These are phyloP conservation scores for Chrysina gloriosa DNA, from an alignment of 2,888 invertebrate genomes.

Conservation along the genomic window DNA sequence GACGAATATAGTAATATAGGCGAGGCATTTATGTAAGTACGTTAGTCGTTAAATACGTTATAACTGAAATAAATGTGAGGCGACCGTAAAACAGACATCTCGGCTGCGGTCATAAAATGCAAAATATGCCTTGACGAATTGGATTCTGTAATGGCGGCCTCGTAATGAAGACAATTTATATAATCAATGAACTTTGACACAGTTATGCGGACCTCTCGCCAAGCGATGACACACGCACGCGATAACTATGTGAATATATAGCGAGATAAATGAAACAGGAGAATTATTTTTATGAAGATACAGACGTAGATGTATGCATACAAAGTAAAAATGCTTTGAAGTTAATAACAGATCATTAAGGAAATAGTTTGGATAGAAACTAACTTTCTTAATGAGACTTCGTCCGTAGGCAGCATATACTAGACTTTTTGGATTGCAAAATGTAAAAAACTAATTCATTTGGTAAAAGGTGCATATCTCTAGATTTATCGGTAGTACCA, in stretches of 20 bases:
- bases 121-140: not conserved
- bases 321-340: too few relatives aligned
- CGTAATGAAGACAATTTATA: constrained; percentile 13
- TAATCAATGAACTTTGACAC: constrained; percentile 21
- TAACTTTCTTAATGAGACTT: too few relatives aligned
- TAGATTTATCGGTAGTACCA: too few relatives aligned
- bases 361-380: too few relatives aligned
- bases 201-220: not conserved
- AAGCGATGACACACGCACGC: not conserved
- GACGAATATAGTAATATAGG: not conserved
- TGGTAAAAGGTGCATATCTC: too few relatives aligned
- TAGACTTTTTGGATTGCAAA: too few relatives aligned
- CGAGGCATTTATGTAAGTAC: not conserved
- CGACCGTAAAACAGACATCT: constrained; percentile 10
- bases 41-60: constrained; percentile 1
- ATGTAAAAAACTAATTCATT: too few relatives aligned
- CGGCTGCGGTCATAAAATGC: not conserved
- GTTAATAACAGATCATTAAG: too few relatives aligned
- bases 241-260: not conserved
- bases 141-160: not conserved
- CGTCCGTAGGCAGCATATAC: too few relatives aligned
- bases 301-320: too few relatives aligned
- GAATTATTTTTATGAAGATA: too few relatives aligned
- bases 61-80: constrained; percentile 17
- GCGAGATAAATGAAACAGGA: too few relatives aligned